Percentiles rank a stretch among this genome's conserved stretches.
These are phyloP conservation scores for Trissolcus japonicus DNA, from an alignment of 2,888 invertebrate species.

Conservation along the genomic window DNA sequence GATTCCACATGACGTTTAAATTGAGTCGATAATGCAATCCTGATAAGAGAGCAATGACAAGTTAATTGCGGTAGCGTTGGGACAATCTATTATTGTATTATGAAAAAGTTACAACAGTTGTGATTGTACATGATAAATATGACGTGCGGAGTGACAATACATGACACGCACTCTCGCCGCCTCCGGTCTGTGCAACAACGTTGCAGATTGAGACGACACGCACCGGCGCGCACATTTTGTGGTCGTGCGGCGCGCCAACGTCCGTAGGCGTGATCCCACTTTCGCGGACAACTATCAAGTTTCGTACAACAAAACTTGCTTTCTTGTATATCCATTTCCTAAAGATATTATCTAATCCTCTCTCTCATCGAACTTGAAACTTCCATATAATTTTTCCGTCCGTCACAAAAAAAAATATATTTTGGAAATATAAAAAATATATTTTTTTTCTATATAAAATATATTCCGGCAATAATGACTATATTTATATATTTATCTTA, in stretches of 20 bases:
- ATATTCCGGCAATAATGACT: too few relatives aligned
- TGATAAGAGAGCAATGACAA: too few relatives aligned
- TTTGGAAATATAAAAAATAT: too few relatives aligned
- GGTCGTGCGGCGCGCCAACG: slow-evolving; percentile 1
- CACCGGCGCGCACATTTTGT: slow-evolving; percentile 4
- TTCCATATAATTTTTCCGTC: background rate
- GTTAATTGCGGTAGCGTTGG: too few relatives aligned
- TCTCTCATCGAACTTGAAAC: too few relatives aligned
- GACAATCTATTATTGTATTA: background rate
- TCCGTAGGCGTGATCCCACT: background rate
- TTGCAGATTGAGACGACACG: background rate
- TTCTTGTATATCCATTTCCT: too few relatives aligned
- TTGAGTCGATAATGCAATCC: too few relatives aligned
- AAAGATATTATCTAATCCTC: background rate
- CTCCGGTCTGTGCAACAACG: slow-evolving; percentile 2
- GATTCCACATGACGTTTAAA: too few relatives aligned
- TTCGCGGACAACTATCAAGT: background rate
- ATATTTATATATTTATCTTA: too few relatives aligned
- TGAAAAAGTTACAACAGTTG: slow-evolving; percentile 4
- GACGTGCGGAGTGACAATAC: slow-evolving; percentile 12
- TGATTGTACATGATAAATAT: slow-evolving; percentile 4
- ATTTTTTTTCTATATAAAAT: too few relatives aligned
- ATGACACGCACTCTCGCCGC: slow-evolving; percentile 21
- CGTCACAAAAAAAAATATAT: too few relatives aligned
- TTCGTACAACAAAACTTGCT: background rate